These are phyloP conservation scores for Coecobrya sp. DNA, from an alignment of 2,888 invertebrate genomes.

Conservation along the genomic window DNA sequence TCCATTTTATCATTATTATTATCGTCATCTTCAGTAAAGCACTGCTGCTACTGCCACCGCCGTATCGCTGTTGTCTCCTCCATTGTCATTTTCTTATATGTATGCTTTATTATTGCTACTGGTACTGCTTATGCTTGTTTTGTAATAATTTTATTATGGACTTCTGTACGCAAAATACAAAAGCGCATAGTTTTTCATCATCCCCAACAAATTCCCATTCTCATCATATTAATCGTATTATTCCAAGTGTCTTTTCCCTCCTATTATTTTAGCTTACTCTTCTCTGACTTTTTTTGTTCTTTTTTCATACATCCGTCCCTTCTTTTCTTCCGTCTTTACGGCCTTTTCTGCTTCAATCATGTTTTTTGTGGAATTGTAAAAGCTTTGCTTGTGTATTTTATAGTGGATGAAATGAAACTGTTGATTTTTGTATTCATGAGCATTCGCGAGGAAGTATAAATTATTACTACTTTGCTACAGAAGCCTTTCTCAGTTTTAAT, in stretches of 20 bases:
- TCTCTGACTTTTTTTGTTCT: conserved; percentile 60
- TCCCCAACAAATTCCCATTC: background rate
- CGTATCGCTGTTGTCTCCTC: conserved; percentile 22
- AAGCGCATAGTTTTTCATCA: background rate
- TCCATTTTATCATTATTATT: conserved; percentile 71
- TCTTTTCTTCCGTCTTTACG: conserved; percentile 45
- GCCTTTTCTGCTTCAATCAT: background rate
- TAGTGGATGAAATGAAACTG: conserved; percentile 46
- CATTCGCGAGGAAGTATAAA: conserved; percentile 76
- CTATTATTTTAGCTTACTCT: conserved; percentile 50
- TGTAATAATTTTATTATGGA: no score
- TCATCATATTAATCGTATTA: conserved; percentile 72
- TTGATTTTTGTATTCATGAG: conserved; percentile 77
- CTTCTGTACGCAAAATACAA: no score
- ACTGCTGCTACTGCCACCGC: no score
- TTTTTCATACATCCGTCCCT: no score
- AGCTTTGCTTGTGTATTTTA: no score
- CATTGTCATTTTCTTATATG: conserved; percentile 57
- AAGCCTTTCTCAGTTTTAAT: conserved; percentile 77
- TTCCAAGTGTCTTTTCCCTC: conserved; percentile 49
- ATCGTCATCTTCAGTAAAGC: background rate
- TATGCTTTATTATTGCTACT: conserved; percentile 1
- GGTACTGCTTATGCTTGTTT: no score
- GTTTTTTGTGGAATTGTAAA: conserved; percentile 31
- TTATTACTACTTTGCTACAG: conserved; percentile 71